Percentiles rank a stretch among this genome's conserved stretches.
Evolutionary conservation across 1,140 invertebrate genomes (phyloP).

Genomic region (Nebria ingens): DNA sequence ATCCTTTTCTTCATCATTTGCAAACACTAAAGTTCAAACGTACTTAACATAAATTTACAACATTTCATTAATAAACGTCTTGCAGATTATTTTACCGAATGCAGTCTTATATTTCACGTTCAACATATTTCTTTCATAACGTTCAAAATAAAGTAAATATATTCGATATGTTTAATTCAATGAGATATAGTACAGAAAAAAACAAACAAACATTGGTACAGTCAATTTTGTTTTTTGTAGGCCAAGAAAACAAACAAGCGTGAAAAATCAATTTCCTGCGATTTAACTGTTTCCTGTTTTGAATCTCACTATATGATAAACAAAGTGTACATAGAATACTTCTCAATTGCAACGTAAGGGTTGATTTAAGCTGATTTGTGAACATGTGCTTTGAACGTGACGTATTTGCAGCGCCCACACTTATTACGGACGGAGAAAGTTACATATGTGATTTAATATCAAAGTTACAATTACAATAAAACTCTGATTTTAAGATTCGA

Average conservation of each 20-base stretch:
- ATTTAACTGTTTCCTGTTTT: neutral
- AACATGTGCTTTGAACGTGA: neutral
- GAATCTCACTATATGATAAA: neutral
- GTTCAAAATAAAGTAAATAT: neutral
- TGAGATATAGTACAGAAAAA: neutral
- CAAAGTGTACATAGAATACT: neutral
- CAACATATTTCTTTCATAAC: neutral
- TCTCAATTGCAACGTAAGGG: neutral
- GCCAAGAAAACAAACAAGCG: neutral
- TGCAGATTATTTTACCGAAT: neutral
- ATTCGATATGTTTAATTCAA: neutral
- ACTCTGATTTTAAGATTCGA: neutral
- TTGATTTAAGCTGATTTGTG: neutral
- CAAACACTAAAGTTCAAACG: too few relatives aligned
- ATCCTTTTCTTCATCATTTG: too few relatives aligned
- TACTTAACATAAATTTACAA: too few relatives aligned
- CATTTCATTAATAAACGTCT: neutral
- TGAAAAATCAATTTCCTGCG: neutral
- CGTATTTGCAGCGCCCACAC: neutral
- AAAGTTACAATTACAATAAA: neutral
- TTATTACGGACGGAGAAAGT: slow-evolving; percentile 3
- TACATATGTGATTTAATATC: neutral
- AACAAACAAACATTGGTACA: neutral
- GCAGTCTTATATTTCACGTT: too few relatives aligned
- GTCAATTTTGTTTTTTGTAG: neutral